phyloP scores from a whole-genome alignment of 2,797 vertebrate species.

The Tangara arthus region DNA sequence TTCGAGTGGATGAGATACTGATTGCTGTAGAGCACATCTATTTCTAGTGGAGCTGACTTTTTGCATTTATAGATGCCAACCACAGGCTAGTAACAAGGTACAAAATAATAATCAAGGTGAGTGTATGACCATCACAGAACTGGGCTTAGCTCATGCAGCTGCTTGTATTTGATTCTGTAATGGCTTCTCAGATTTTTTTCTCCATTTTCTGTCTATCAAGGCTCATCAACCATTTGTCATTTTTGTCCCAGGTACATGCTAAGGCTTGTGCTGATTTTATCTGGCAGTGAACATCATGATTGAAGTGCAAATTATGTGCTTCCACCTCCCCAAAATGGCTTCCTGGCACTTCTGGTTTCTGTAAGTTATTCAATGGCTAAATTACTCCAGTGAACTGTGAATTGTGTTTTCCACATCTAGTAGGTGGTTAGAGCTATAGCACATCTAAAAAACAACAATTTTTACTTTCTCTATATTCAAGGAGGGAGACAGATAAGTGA shows the following conservation, averaged over 20 bases:
- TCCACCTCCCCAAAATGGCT: neutral
- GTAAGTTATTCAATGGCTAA: neutral
- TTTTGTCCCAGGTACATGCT: neutral
- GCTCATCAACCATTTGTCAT: neutral
- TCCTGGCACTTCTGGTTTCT: neutral
- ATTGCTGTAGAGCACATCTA: neutral
- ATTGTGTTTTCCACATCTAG: neutral
- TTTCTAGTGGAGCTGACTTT: neutral
- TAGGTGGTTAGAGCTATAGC: neutral
- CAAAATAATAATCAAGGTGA: neutral
- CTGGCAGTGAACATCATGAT: neutral
- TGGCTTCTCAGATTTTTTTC: neutral
- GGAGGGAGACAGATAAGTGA: neutral
- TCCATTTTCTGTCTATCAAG: neutral
- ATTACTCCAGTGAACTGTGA: neutral
- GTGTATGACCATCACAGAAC: neutral
- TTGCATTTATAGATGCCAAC: neutral
- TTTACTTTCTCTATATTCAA: neutral
- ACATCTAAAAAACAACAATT: neutral
- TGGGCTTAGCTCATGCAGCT: neutral
- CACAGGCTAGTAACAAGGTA: neutral
- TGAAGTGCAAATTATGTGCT: neutral
- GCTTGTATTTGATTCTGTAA: neutral
- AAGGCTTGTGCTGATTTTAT: neutral
- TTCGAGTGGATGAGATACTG: neutral